These are phyloP conservation scores for Monopterus albus DNA, from an alignment of 2,113 vertebrate genomes.

Conservation along the genomic window DNA sequence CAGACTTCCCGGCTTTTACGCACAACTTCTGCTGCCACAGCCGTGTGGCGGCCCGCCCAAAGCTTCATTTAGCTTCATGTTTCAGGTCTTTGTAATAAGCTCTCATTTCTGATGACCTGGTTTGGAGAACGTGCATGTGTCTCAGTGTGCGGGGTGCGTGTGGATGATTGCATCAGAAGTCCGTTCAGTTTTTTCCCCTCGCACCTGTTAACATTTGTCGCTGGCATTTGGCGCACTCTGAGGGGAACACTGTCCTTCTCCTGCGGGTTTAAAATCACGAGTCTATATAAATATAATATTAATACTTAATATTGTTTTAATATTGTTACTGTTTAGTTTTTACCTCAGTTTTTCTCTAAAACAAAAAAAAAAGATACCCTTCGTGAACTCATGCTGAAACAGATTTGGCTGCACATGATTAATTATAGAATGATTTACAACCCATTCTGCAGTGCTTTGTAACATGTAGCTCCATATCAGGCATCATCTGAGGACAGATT, in stretches of 20 bases:
- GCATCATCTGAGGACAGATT: not conserved
- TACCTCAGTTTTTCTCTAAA: too few species aligned
- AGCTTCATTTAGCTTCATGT: not conserved
- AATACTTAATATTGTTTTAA: too few species aligned
- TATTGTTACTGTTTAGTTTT: too few species aligned
- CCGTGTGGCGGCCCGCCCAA: slow-evolving; percentile 20
- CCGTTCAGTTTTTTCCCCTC: slow-evolving; percentile 3
- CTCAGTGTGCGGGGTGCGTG: slow-evolving; percentile 6
- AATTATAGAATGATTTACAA: not conserved
- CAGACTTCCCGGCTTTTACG: slow-evolving; percentile 34
- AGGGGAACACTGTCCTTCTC: too few species aligned
- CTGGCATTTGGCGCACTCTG: slow-evolving; percentile 56
- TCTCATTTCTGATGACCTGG: not conserved
- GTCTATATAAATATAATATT: too few species aligned
- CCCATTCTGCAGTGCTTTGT: not conserved
- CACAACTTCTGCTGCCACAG: not conserved
- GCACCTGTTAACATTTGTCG: slow-evolving; percentile 80
- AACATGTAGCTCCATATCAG: not conserved
- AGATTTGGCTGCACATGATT: not conserved
- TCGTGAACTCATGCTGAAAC: too few species aligned
- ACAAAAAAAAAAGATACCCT: too few species aligned
- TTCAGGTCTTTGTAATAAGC: not conserved
- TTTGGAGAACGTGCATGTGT: not conserved
- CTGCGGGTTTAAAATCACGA: too few species aligned
- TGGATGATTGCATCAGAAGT: slow-evolving; percentile 49